Percentiles rank a stretch among this genome's conserved stretches.
These are phyloP conservation scores for Pachyuromys duprasi DNA, from an alignment of 2,797 vertebrate species.

Conservation along the genomic window DNA sequence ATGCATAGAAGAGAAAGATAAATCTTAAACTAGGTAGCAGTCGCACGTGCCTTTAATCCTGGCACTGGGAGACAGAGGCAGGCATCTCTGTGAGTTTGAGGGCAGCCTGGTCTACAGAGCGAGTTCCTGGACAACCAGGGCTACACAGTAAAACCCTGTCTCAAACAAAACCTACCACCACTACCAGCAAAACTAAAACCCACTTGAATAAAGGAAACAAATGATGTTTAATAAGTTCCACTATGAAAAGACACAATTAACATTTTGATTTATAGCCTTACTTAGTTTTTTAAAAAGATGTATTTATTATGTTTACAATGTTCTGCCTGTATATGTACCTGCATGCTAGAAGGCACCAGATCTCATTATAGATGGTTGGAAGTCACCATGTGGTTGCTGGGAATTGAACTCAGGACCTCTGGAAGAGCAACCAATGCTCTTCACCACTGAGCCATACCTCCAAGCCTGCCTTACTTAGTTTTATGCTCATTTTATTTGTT, in stretches of 20 bases:
- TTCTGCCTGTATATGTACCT: too few species aligned
- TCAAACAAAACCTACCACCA: background rate
- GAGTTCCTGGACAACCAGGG: background rate
- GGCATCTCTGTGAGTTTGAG: background rate
- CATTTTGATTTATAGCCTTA: background rate
- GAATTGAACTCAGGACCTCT: too few species aligned
- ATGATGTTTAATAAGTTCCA: background rate
- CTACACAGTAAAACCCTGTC: background rate
- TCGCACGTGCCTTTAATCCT: background rate
- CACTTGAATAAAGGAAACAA: background rate
- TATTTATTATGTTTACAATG: too few species aligned
- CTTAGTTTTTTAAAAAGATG: too few species aligned
- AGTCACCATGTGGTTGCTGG: too few species aligned
- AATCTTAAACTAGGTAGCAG: background rate
- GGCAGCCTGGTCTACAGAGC: background rate
- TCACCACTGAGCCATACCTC: too few species aligned
- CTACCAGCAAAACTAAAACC: background rate
- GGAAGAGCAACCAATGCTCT: too few species aligned
- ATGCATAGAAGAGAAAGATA: background rate
- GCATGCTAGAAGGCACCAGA: too few species aligned
- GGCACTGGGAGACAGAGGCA: background rate
- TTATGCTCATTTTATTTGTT: background rate
- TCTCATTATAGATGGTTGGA: too few species aligned
- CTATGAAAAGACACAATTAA: background rate
- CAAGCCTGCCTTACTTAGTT: background rate